Conservation (phyloP, 2,797 vertebrate species). For the Halcyon badia region DNA sequence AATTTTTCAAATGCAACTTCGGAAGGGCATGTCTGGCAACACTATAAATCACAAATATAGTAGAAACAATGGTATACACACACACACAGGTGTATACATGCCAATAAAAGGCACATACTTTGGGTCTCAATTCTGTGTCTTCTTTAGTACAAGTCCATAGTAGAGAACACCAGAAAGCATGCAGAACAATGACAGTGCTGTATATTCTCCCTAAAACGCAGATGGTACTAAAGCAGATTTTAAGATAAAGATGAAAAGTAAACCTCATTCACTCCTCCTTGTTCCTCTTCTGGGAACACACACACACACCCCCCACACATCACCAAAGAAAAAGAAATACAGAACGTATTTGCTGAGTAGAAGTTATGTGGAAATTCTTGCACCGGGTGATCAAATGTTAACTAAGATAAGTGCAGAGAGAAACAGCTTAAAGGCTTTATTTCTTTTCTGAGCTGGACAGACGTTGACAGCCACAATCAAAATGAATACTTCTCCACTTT, state of each 20-base stretch:
- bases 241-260: constrained; percentile 26
- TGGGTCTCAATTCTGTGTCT: not conserved
- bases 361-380: not conserved
- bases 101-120: not conserved
- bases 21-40: not conserved
- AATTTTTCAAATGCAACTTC: not conserved
- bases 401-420: not conserved
- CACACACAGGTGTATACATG: not conserved
- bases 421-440: not conserved
- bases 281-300: not conserved
- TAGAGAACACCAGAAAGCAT: not conserved
- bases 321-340: not conserved
- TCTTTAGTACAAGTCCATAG: not conserved
- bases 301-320: fast-evolving
- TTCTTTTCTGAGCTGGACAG: not conserved
- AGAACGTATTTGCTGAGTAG: fast-evolving
- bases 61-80: not conserved
- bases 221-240: constrained; percentile 5
- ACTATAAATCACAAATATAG: not conserved
- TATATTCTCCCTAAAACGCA: not conserved
- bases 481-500: not conserved
- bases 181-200: not conserved
- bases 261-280: not conserved
- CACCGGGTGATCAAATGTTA: not conserved
- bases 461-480: not conserved